Evolutionary conservation across 2,888 invertebrate genomes (phyloP), one percentile per base, ranked within the genome.

Genomic region (Tachina grossa): DNA sequence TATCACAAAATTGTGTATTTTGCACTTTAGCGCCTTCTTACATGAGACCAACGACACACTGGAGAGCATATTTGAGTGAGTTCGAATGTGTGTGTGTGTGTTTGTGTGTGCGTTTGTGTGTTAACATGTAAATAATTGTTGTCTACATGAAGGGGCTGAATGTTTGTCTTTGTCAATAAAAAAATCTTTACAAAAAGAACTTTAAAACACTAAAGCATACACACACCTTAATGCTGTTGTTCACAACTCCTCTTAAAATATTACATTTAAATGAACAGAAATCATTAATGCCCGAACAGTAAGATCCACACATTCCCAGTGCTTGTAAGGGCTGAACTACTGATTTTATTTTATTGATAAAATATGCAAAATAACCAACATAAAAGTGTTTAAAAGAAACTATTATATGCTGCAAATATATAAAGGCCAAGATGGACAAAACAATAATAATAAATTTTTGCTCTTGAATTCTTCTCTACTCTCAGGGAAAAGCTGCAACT

Each of bases 361-460:
- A 75, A 81, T 81, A 81, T 81, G 66, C 45, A 81, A 81, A 74
- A 53, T 61, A 75, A 81, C n/a, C 9, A 45, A 19, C 11, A 69
- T 61, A 68, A 47, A 74, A 74, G 66, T 51, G 4, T 45, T 11
- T 14, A 13, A 8, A 4, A 9, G 9, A 51, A 9, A 10, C 9
- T 53, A 53, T 53, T 19, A 53, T 19, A n/a, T 49, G 6, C n/a
- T 9, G 19, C 8, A 31, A 31, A 19, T 10, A 53, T 9, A 10
- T 10, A 31, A 19, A n/a, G 16, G 19, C 1, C 22, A 19, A 51
- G 10, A 1, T 6, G 13, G 19, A 11, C 4, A 55, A 51, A 51
- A 19, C 1, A 9, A 19, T 51, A 51, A 5, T 10, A 10, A 49
- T 8, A 6, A 49, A 49, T 13, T n/a, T 6, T 49, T 4, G n/a